Evolutionary conservation across 2,113 vertebrate genomes (phyloP), one percentile per base, ranked within the genome.

Genomic region (Phaetusa simplex): DNA sequence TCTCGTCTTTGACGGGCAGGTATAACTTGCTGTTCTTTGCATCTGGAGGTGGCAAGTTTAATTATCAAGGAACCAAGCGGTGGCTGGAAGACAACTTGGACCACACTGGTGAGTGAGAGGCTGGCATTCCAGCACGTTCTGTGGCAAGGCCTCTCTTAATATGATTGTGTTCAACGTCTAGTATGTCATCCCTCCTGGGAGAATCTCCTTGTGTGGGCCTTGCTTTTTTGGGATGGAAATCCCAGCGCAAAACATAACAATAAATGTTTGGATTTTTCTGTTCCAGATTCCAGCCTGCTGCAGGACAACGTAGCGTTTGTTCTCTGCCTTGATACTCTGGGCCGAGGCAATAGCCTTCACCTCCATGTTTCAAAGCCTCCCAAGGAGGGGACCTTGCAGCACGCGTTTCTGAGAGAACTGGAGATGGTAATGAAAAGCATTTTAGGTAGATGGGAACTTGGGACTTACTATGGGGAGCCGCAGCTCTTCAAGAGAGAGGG

Each of bases 281-380:
- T 90, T 95, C 14, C 94, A 99, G 99, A 99, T 97, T 99, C 99
- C 94, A 99, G 99, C 97, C 97, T 99, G 71, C 98, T 99, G n/a
- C 99, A 99, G 98, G 99, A 99, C 97, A 99, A 99, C 0, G 99
- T 99, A 32, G 99, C 99, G 0, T 99, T 99, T 40, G 99, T 99
- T 45, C 97, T 99, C 96, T 99, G 99, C 97, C 98, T 99, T 79
- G 99, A 99, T 97, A 99, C 99, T 1, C 82, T 99, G 95, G 99
- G 99, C 42, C 99, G 98, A 32, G 98, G 98, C 16, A 98, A 99
- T 71, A 97, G 97, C 62, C 98, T 99, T 77, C 98, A 99, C 94
- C 98, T 99, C 42, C 99, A 99, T 2, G 99, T 99, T 89, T 99
- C 99, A 56, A 99, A 99, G 95, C 99, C 99, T 15, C 99, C 99